These are phyloP conservation scores for Miichthys miiuy DNA, from an alignment of 2,797 vertebrate genomes.

Conservation along the genomic window DNA sequence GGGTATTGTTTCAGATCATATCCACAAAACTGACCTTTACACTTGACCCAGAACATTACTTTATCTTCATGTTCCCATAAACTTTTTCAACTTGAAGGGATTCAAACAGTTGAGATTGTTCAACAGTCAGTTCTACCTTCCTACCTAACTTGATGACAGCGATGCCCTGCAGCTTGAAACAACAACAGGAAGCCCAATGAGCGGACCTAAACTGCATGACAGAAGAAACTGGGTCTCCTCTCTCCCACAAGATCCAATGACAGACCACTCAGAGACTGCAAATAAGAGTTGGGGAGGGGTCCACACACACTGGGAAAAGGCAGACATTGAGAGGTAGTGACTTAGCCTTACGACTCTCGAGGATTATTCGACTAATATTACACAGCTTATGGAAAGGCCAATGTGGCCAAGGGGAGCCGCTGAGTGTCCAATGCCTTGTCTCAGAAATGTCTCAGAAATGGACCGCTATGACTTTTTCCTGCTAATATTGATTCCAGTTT, in stretches of 20 bases:
- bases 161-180: slow-evolving; percentile 72
- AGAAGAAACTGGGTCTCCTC: slow-evolving; percentile 70
- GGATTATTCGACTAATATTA: slow-evolving; percentile 90
- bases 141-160: slow-evolving; percentile 72
- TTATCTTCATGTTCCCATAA: slow-evolving; percentile 10
- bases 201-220: slow-evolving; percentile 47
- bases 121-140: slow-evolving; percentile 26
- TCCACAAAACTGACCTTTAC: neutral
- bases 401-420: slow-evolving; percentile 49
- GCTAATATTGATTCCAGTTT: slow-evolving; percentile 27
- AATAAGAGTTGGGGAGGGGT: slow-evolving; percentile 73
- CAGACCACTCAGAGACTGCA: slow-evolving; percentile 76
- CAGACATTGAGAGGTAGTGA: slow-evolving; percentile 77
- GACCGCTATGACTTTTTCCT: slow-evolving; percentile 33
- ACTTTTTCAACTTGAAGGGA: slow-evolving; percentile 2
- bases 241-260: slow-evolving; percentile 84
- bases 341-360: slow-evolving; percentile 69
- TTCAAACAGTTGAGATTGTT: slow-evolving; percentile 12
- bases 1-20: neutral
- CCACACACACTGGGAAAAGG: slow-evolving; percentile 56
- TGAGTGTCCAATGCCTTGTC: slow-evolving; percentile 50
- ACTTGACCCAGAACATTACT: neutral
- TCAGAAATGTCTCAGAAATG: slow-evolving; percentile 43
- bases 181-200: slow-evolving; percentile 69
- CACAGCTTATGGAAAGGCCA: slow-evolving; percentile 83